Base-by-base conservation (phyloP, 2,113 vertebrate genomes). In the Bettongia penicillata region DNA sequence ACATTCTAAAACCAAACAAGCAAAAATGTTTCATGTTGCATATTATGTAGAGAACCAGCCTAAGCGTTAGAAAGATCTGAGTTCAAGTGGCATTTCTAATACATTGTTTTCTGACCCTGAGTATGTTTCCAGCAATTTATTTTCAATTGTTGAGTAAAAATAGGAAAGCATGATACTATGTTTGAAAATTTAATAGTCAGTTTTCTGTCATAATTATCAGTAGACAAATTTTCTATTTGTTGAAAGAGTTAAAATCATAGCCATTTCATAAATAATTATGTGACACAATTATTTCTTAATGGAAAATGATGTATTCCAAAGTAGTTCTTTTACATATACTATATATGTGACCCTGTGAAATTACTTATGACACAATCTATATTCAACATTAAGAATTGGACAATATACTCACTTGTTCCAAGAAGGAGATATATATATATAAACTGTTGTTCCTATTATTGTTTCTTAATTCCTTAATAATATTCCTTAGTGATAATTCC, bases 361-460 rank as follows among this genome's bases (percentile, higher is more conserved):
- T 97, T 97, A 95, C 94, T 97, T 94, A 94, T 97, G 98, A 96
- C 57, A 90, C 89, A 97, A 97, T 95, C 96, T 93, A 95, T 94
- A 92, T 53, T 95, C 89, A 97, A 96, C 97, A 97, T 98, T 98
- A 98, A 98, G 97, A 97, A 95, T 97, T 97, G 98, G 97, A 98
- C 97, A 68, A 98, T 98, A 90, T 96, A 97, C 97, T 98, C 95
- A 91, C 97, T 96, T 97, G 93, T 0, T 43, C 95, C 94, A 98
- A 97, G 96, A 96, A 98, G 95, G 98, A 98, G 98, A 11, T 51
- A 11, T 51, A 11, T 51, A 51, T 11, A 51, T 51, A 11, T 51
- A 0, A 11, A 51, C 50, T 51, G 50, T 51, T 51, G 50, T 51
- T 51, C 9, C 28, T 57, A 10, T 57, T 57, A 2, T 57, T 57